Evolutionary conservation across 2,113 vertebrate genomes (phyloP).

Genomic region (Asarcornis scutulata): DNA sequence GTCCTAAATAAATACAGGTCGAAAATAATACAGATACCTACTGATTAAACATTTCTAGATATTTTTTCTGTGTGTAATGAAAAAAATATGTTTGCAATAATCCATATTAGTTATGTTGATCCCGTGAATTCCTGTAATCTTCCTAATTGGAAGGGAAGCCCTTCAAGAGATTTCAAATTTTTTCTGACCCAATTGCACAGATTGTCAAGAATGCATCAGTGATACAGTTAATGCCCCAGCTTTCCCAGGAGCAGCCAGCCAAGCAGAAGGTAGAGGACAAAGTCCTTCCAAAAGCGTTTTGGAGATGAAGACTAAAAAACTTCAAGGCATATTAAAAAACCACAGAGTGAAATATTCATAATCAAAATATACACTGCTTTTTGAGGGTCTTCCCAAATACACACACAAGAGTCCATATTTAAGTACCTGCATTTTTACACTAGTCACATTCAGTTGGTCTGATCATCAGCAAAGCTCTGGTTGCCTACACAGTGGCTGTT

Average conservation of each 20-base stretch:
- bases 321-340: background rate
- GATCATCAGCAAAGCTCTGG: background rate
- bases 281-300: background rate
- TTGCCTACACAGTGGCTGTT: background rate
- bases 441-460: background rate
- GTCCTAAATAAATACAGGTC: background rate
- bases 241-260: background rate
- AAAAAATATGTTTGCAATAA: background rate
- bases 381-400: background rate
- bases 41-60: background rate
- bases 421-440: background rate
- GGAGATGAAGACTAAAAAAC: background rate
- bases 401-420: background rate
- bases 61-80: background rate
- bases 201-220: background rate
- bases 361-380: background rate
- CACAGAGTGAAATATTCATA: background rate
- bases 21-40: background rate
- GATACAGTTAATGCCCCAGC: background rate
- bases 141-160: background rate
- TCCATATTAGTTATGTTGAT: background rate
- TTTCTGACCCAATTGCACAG: background rate
- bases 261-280: background rate
- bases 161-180: background rate
- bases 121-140: background rate